Evolutionary conservation across 2,797 vertebrate genomes (phyloP).

Genomic region (Apogon talboti): DNA sequence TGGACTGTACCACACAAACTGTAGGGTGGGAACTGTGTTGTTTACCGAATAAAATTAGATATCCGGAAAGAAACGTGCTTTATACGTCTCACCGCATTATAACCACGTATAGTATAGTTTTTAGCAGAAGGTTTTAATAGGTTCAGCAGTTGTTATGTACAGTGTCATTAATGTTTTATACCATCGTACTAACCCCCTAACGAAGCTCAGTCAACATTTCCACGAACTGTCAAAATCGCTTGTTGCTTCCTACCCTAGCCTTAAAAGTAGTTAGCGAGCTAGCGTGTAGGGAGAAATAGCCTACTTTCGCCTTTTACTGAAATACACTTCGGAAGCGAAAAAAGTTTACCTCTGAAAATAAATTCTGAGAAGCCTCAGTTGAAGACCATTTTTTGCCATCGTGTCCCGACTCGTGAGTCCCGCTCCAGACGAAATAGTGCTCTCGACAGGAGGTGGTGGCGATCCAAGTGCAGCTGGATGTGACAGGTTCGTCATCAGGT

Average conservation of each 20-base stretch:
- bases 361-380: not conserved
- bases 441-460: slow-evolving; percentile 30
- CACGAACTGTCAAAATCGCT: slow-evolving; percentile 84
- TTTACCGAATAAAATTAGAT: not conserved
- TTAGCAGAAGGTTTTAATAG: rapidly evolving
- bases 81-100: rapidly evolving
- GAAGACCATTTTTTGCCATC: slow-evolving; percentile 9
- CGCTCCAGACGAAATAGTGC: slow-evolving; percentile 24
- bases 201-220: slow-evolving; percentile 54
- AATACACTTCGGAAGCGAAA: slow-evolving; percentile 2
- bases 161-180: slow-evolving; percentile 2
- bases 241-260: slow-evolving; percentile 80
- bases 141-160: rapidly evolving
- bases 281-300: slow-evolving; percentile 43
- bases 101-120: rapidly evolving
- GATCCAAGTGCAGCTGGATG: slow-evolving; percentile 77
- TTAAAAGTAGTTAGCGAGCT: slow-evolving; percentile 82
- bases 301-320: slow-evolving; percentile 21
- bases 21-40: slow-evolving; percentile 13
- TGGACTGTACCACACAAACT: slow-evolving; percentile 77
- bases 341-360: slow-evolving; percentile 49
- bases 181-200: not conserved
- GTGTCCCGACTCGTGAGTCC: slow-evolving; percentile 13
- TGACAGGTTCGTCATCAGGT: slow-evolving; percentile 80
- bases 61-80: not conserved